phyloP scores from a whole-genome alignment of 2,113 vertebrate genomes.

The Phalacrocorax carbo region DNA sequence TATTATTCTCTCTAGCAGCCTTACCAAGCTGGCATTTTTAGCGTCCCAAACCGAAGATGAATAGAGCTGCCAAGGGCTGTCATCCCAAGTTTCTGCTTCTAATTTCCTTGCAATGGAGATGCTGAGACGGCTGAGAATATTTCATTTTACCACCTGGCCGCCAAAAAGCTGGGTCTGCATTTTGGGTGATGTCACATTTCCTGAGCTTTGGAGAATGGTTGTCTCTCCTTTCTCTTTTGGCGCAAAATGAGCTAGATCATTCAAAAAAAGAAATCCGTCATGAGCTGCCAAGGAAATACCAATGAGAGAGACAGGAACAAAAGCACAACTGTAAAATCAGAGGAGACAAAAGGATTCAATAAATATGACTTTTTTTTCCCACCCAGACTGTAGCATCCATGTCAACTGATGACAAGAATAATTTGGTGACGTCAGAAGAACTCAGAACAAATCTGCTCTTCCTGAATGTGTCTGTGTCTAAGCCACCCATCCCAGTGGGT shows the following conservation, averaged over 20 bases:
- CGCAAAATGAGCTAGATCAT: not conserved
- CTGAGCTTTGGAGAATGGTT: slow-evolving; percentile 30
- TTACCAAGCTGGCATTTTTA: slow-evolving; percentile 36
- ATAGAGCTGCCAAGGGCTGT: slow-evolving; percentile 50
- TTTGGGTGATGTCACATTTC: slow-evolving; percentile 62
- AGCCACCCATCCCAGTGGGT: not conserved
- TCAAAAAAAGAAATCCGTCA: slow-evolving; percentile 49
- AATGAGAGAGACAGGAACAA: slow-evolving; percentile 19
- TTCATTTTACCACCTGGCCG: slow-evolving; percentile 45
- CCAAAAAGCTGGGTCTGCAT: slow-evolving; percentile 34
- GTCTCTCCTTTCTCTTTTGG: slow-evolving; percentile 53
- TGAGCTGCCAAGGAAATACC: slow-evolving; percentile 60
- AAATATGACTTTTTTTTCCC: not conserved
- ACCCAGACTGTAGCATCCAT: slow-evolving; percentile 2
- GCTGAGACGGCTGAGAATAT: slow-evolving; percentile 47
- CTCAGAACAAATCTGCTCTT: not conserved
- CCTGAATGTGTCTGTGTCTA: not conserved
- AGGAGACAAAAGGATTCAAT: slow-evolving; percentile 58
- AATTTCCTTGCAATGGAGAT: slow-evolving; percentile 61
- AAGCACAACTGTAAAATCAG: slow-evolving; percentile 50
- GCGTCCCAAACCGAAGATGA: not conserved
- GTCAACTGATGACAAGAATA: slow-evolving; percentile 34
- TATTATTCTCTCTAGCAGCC: slow-evolving; percentile 36
- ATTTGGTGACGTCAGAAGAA: slow-evolving; percentile 22
- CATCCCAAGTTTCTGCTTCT: slow-evolving; percentile 51